Evolutionary conservation across 2,797 vertebrate genomes (phyloP).

Genomic region (Amazonetta brasiliensis): DNA sequence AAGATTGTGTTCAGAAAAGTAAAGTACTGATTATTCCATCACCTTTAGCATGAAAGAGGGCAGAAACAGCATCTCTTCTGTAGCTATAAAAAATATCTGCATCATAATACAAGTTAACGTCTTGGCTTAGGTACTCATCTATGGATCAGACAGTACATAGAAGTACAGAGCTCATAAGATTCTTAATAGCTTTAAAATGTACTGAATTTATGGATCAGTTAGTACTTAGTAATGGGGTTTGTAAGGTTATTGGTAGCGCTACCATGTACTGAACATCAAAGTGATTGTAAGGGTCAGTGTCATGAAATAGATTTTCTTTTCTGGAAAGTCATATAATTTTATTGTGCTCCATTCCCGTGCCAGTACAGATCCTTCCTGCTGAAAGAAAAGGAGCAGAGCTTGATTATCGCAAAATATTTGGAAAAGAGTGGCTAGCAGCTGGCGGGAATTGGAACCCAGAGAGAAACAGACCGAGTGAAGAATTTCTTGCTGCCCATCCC

Average conservation of each 20-base stretch:
- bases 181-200: not conserved
- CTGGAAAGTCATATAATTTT: not conserved
- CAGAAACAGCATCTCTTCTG: not conserved
- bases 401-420: conserved; percentile 93
- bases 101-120: not conserved
- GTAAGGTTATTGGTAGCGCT: not conserved
- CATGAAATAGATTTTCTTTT: not conserved
- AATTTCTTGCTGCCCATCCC: conserved; percentile 87
- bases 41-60: not conserved
- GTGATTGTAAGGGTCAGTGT: not conserved
- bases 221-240: not conserved
- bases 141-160: not conserved
- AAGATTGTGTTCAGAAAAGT: not conserved
- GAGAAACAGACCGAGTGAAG: conserved; percentile 75
- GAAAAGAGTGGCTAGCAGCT: conserved; percentile 87
- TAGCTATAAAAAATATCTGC: not conserved
- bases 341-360: not conserved
- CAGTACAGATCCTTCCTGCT: conserved; percentile 80
- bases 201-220: not conserved
- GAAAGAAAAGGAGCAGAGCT: conserved; percentile 92
- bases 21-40: not conserved
- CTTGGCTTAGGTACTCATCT: not conserved
- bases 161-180: not conserved
- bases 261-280: not conserved
- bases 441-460: conserved; percentile 83